A percentile compares a stretch with the other conserved stretches of the same genome.
phyloP scores from a whole-genome alignment of 2,113 vertebrate genomes.

The Muntiacus muntjak region DNA sequence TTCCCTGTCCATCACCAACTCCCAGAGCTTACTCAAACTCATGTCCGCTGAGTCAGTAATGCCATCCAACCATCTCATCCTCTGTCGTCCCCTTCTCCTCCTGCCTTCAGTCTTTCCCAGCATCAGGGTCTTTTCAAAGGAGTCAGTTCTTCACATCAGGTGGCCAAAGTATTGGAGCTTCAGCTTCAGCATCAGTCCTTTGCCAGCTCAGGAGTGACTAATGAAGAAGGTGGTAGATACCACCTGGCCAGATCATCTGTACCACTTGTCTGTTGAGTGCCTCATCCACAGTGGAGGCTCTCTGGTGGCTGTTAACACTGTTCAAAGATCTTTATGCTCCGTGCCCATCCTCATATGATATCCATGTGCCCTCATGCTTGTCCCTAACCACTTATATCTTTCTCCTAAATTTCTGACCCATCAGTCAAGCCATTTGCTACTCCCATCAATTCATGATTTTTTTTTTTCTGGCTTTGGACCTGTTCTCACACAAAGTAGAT shows the following conservation, averaged over 20 bases:
- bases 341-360: not conserved
- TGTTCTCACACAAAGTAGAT: not conserved
- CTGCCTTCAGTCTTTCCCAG: not conserved
- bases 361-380: not conserved
- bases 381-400: not conserved
- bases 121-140: not conserved
- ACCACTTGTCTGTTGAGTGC: not conserved
- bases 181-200: not conserved
- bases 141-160: not conserved
- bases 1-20: not conserved
- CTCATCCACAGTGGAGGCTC: not conserved
- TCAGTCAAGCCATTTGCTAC: not conserved
- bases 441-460: not conserved
- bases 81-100: not conserved
- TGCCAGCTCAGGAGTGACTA: not conserved
- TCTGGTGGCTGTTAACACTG: not conserved
- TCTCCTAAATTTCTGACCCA: not conserved
- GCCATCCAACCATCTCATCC: not conserved
- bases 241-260: not conserved
- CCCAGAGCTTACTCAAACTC: not conserved
- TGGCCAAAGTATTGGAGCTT: not conserved
- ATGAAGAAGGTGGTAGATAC: not conserved
- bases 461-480: not conserved
- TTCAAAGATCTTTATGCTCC: not conserved
- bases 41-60: not conserved